Evolutionary conservation across 1,140 invertebrate genomes (phyloP).

Genomic region (Patella vulgata): DNA sequence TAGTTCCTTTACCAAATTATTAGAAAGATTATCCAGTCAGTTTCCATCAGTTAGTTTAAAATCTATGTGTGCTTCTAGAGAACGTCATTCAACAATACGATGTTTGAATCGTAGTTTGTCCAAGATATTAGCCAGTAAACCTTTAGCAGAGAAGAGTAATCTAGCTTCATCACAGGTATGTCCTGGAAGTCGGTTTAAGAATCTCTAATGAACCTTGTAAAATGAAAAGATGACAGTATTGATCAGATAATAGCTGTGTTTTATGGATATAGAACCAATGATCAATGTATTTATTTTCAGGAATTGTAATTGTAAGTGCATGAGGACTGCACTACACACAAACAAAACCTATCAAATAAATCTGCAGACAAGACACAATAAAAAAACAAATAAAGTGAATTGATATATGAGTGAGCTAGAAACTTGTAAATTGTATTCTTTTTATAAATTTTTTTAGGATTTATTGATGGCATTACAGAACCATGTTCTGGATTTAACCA

Average conservation of each 20-base stretch:
- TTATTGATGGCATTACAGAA: slow-evolving; percentile 56
- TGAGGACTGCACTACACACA: no score
- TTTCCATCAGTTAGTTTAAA: slow-evolving; percentile 43
- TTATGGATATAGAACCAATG: no score
- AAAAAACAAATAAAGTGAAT: no score
- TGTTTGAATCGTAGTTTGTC: slow-evolving; percentile 42
- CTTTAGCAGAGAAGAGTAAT: slow-evolving; percentile 36
- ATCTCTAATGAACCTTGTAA: background rate
- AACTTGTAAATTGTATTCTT: background rate
- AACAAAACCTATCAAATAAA: no score
- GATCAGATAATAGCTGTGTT: no score
- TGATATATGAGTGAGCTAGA: no score
- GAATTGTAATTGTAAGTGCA: no score
- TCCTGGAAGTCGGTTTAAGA: no score
- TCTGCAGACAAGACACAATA: no score
- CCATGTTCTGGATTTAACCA: slow-evolving; percentile 59
- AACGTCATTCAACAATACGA: slow-evolving; percentile 48
- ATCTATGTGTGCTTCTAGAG: slow-evolving; percentile 37
- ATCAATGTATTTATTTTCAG: no score
- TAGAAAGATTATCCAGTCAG: slow-evolving; percentile 48
- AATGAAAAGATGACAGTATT: no score
- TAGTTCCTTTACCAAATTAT: slow-evolving; percentile 51
- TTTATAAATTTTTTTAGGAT: slow-evolving; percentile 45
- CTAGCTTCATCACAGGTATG: slow-evolving; percentile 43
- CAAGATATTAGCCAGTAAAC: slow-evolving; percentile 23